A percentile compares a stretch with the other conserved stretches of the same genome.
phyloP scores from a whole-genome alignment of 2,797 vertebrate genomes.

The Valencia hispanica region DNA sequence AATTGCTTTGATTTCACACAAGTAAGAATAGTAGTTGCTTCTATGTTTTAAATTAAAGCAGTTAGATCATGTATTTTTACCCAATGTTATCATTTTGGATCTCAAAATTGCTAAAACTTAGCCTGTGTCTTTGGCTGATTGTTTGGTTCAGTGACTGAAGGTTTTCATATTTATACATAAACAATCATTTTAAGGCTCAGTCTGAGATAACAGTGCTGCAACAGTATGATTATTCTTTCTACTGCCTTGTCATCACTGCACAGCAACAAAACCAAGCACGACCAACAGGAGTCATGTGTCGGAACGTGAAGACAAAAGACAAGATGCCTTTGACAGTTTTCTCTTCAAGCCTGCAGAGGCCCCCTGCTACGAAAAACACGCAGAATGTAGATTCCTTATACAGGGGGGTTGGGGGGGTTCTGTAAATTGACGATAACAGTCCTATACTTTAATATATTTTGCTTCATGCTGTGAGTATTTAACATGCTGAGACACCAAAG shows the following conservation, averaged over 20 bases:
- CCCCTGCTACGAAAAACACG: constrained; percentile 65
- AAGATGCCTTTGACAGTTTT: constrained; percentile 53
- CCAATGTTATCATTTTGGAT: neutral
- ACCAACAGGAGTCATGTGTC: constrained; percentile 47
- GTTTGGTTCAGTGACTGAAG: neutral
- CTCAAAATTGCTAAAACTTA: neutral
- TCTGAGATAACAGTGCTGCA: constrained; percentile 34
- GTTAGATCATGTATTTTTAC: neutral
- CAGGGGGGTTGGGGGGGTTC: constrained; percentile 67
- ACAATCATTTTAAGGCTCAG: constrained; percentile 32
- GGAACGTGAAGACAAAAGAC: constrained; percentile 63
- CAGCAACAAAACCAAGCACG: constrained; percentile 14
- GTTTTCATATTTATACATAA: constrained; percentile 39
- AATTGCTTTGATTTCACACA: neutral
- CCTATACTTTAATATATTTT: constrained; percentile 83
- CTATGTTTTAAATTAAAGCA: neutral
- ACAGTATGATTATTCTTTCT: constrained; percentile 55
- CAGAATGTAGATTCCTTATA: constrained; percentile 70
- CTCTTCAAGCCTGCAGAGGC: constrained; percentile 56
- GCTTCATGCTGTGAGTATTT: constrained; percentile 88
- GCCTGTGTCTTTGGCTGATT: neutral
- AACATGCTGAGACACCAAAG: constrained; percentile 89
- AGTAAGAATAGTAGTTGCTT: neutral
- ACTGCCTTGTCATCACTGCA: constrained; percentile 54
- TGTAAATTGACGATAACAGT: constrained; percentile 86